These are phyloP conservation scores for Gerosis bhagava DNA, from an alignment of 2,888 invertebrate genomes.

Conservation along the genomic window DNA sequence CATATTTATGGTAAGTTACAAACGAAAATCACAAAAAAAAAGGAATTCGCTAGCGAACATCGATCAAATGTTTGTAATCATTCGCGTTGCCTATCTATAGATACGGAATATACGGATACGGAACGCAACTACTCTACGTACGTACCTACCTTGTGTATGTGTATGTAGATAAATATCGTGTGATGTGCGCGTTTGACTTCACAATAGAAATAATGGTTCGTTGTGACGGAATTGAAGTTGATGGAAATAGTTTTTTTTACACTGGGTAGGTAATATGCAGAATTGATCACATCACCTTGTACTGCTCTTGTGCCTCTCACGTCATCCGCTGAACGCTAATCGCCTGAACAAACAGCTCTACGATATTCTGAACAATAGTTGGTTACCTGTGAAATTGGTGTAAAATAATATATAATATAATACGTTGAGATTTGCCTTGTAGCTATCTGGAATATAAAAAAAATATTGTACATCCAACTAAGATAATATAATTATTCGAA, in stretches of 20 bases:
- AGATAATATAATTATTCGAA: no score
- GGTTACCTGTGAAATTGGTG: slow-evolving; percentile 1
- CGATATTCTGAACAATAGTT: slow-evolving; percentile 24
- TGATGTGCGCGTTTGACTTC: slow-evolving; percentile 15
- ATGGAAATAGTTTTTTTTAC: slow-evolving; percentile 3
- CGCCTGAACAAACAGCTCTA: slow-evolving; percentile 54
- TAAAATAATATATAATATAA: background rate
- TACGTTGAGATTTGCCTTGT: no score
- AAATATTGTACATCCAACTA: no score
- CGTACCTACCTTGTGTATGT: slow-evolving; percentile 12
- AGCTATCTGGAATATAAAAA: no score
- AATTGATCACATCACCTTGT: slow-evolving; percentile 21
- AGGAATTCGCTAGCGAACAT: no score
- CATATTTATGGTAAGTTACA: slow-evolving; percentile 49
- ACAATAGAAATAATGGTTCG: slow-evolving; percentile 4
- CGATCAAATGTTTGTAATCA: slow-evolving; percentile 30
- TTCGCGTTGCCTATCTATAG: slow-evolving; percentile 27
- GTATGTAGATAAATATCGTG: slow-evolving; percentile 15
- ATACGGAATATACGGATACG: slow-evolving; percentile 22
- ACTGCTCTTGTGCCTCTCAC: slow-evolving; percentile 48
- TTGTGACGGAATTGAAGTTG: slow-evolving; percentile 1
- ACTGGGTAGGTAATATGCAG: slow-evolving; percentile 4
- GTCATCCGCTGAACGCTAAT: slow-evolving; percentile 61
- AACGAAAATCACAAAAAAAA: no score
- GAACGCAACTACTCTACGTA: slow-evolving; percentile 5